Percentiles rank a stretch among this genome's conserved stretches.
Evolutionary conservation across 2,888 invertebrate genomes (phyloP).

Genomic region (Athrips mouffetella): DNA sequence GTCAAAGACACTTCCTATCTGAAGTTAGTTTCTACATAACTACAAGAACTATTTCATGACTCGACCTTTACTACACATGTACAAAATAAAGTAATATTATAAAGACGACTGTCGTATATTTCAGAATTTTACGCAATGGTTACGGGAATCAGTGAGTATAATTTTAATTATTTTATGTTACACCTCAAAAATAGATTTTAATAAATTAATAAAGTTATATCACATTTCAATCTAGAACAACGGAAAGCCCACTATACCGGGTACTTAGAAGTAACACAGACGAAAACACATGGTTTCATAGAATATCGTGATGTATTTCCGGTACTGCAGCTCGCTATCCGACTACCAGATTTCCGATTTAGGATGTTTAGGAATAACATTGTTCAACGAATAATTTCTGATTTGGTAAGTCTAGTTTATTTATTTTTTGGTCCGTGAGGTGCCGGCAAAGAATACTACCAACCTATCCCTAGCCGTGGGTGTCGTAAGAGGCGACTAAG

Average conservation of each 20-base stretch:
- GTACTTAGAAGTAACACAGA: constrained; percentile 37
- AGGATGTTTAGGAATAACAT: constrained; percentile 83
- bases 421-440: neutral
- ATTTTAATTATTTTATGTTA: neutral
- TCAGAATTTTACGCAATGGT: constrained; percentile 45
- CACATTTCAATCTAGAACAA: constrained; percentile 30
- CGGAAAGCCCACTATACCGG: constrained; percentile 59
- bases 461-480: too few species aligned
- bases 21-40: too few species aligned
- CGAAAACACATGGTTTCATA: constrained; percentile 42
- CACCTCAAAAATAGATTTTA: too few species aligned
- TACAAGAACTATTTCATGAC: too few species aligned
- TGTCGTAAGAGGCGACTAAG: too few species aligned
- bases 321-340: constrained; percentile 79
- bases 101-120: too few species aligned
- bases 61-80: too few species aligned
- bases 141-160: constrained; percentile 49
- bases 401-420: constrained; percentile 70
- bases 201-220: too few species aligned
- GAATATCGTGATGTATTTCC: constrained; percentile 80
- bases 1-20: too few species aligned
- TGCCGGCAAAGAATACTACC: too few species aligned
- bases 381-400: constrained; percentile 76
- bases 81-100: too few species aligned
- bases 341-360: constrained; percentile 82